A percentile compares a stretch with the other conserved stretches of the same genome.
Conservation (phyloP, 2,888 invertebrate genomes). For the Morpho achilles region DNA sequence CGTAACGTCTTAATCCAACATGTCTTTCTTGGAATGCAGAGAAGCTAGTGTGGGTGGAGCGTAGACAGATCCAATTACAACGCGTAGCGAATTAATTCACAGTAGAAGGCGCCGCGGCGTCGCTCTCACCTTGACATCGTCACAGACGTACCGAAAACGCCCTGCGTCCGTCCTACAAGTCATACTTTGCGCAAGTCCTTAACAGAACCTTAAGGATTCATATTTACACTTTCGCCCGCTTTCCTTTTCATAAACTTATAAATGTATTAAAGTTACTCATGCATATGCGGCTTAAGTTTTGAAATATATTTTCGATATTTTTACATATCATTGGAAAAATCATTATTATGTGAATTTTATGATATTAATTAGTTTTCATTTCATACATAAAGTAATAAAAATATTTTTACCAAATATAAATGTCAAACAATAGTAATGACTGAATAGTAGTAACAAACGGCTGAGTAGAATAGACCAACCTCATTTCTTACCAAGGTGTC, state of each 20-base stretch:
- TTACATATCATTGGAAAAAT: too few species aligned
- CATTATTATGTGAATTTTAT: too few species aligned
- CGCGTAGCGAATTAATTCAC: constrained; percentile 62
- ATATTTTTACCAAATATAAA: too few species aligned
- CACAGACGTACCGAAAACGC: constrained; percentile 36
- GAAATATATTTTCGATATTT: too few species aligned
- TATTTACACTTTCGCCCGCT: constrained; percentile 30
- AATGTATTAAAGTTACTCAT: constrained; percentile 3
- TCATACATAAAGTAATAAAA: too few species aligned
- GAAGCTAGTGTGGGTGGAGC: constrained; percentile 48
- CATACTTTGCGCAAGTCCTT: constrained; percentile 37
- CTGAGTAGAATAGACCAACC: too few species aligned
- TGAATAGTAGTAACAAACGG: too few species aligned
- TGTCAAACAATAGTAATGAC: too few species aligned
- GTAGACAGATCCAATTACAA: constrained; percentile 61
- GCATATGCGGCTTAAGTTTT: neutral
- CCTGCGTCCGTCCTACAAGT: constrained; percentile 36
- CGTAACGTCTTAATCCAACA: constrained; percentile 17
- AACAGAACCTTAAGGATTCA: constrained; percentile 30
- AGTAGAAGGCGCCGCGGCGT: constrained; percentile 44
- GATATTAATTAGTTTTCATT: too few species aligned
- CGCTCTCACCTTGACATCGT: constrained; percentile 46
- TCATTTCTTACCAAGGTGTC: too few species aligned
- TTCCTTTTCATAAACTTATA: constrained; percentile 25
- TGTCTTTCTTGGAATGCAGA: constrained; percentile 31